Evolutionary conservation across 64 coral and sea anemone genomes (phyloP), one percentile per base, ranked within the genome.

Genomic region (Porites australiensis): DNA sequence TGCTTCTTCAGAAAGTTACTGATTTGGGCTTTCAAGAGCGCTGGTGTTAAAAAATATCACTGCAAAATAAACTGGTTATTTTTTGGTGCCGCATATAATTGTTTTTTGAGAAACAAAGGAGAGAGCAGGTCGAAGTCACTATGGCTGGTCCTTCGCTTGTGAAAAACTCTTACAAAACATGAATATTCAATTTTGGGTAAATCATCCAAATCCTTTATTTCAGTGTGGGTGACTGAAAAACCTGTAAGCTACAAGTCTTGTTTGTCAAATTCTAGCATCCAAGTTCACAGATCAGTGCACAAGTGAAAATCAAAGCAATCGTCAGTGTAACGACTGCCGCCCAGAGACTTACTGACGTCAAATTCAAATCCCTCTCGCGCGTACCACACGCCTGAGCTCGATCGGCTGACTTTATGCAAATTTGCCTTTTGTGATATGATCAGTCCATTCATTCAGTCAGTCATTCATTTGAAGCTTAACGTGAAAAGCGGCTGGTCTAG

Each of bases 161-260:
- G 59, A 58, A 83, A 51, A 89, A 72, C 70, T 72, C 86, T 58
- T 74, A 75, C 15, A 57, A 93, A 93, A 44, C 53, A 89, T 94
- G 92, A 94, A 89, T 94, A 94, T 89, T 94, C 92, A 94, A 94
- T 79, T 94, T 59, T 47, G 23, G 16, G 51, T 71, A 74, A 89
- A 57, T 89, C 78, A 73, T 50, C 70, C 64, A 64, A 94, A 47
- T 16, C 88, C 48, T 89, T 82, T 62, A 59, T 83, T 84, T 88
- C 88, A 94, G 79, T 74, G 82, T 57, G 69, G 67, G 87, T 94
- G 79, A 94, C 87, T 89, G 43, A 44, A 83, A 94, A 55, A 89
- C 72, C 87, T 77, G 87, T 89, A 89, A 53, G 14, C 63, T 76
- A 89, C 87, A 94, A 21, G 53, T 80, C 15, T 66, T 89, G 87